These are phyloP conservation scores for Sisyra nigra DNA, from an alignment of 2,888 invertebrate species.

Conservation along the genomic window DNA sequence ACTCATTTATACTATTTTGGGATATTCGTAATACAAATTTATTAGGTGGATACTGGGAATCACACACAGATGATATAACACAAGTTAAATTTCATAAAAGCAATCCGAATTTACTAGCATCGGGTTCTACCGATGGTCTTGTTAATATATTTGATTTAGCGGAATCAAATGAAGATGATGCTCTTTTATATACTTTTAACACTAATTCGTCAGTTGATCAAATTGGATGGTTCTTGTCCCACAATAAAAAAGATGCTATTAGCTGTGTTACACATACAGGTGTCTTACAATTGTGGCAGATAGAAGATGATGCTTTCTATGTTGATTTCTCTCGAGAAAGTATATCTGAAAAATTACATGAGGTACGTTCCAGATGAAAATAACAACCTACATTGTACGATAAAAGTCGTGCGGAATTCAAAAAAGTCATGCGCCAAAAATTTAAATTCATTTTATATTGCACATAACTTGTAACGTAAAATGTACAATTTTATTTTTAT, in stretches of 20 bases:
- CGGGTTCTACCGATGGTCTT: conserved; percentile 71
- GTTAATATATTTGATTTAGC: conserved; percentile 70
- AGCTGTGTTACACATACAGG: conserved; percentile 56
- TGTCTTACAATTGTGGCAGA: conserved; percentile 53
- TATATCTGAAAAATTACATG: conserved; percentile 39
- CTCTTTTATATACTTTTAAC: conserved; percentile 59
- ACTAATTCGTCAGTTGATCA: conserved; percentile 60
- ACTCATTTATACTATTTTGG: conserved; percentile 67
- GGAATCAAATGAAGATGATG: conserved; percentile 60
- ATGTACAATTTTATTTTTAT: too few relatives aligned
- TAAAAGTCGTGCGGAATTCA: too few relatives aligned
- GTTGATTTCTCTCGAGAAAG: conserved; percentile 37
- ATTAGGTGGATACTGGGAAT: conserved; percentile 69
- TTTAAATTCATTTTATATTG: too few relatives aligned
- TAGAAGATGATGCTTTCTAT: conserved; percentile 41
- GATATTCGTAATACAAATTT: conserved; percentile 47
- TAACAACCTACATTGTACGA: too few relatives aligned
- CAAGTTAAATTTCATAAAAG: conserved; percentile 57
- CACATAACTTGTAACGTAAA: too few relatives aligned
- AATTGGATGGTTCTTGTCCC: conserved; percentile 31
- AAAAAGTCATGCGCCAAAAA: too few relatives aligned
- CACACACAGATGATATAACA: conserved; percentile 69
- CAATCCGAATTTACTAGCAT: conserved; percentile 47
- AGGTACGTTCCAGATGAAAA: conserved; percentile 41
- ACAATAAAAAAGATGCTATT: conserved; percentile 31